Conservation (phyloP, 2,888 invertebrate species). For the Mechanitis mazaeus region DNA sequence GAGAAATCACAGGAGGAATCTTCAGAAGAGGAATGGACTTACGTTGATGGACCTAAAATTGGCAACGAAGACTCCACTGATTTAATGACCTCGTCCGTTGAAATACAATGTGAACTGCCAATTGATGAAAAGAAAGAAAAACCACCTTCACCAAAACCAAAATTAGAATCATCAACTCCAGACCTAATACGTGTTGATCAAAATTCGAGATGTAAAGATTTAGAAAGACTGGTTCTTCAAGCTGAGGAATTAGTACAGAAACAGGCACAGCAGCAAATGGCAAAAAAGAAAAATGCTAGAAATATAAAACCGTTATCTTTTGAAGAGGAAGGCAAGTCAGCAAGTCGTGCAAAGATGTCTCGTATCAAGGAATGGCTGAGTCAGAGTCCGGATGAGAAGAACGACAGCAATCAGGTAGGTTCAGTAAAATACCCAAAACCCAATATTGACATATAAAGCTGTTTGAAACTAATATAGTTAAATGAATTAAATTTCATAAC, state of each 20-base stretch:
- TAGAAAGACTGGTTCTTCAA: constrained; percentile 85
- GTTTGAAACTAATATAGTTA: no score
- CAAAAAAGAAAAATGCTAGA: constrained; percentile 65
- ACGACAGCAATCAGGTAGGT: constrained; percentile 61
- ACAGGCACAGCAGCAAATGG: constrained; percentile 65
- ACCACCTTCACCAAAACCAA: constrained; percentile 51
- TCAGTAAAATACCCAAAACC: constrained; percentile 1
- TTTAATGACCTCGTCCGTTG: constrained; percentile 72
- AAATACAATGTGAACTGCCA: constrained; percentile 66
- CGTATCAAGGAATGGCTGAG: constrained; percentile 84
- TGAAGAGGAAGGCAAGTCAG: constrained; percentile 67
- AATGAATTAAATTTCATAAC: no score
- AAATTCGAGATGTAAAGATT: constrained; percentile 77
- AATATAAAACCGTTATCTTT: constrained; percentile 73
- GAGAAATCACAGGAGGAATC: constrained; percentile 69
- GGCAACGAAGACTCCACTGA: constrained; percentile 68
- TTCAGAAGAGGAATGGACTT: constrained; percentile 80
- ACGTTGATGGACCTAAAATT: constrained; percentile 70
- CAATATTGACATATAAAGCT: no score
- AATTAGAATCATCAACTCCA: constrained; percentile 61
- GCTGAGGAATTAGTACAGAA: constrained; percentile 87
- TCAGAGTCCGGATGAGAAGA: constrained; percentile 66
- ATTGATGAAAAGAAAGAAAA: constrained; percentile 54
- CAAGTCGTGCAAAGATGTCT: constrained; percentile 78
- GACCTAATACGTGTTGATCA: constrained; percentile 69